These are phyloP conservation scores for Sinocyclocheilus maitianheensis DNA, from an alignment of 2,113 vertebrate genomes.

Conservation along the genomic window DNA sequence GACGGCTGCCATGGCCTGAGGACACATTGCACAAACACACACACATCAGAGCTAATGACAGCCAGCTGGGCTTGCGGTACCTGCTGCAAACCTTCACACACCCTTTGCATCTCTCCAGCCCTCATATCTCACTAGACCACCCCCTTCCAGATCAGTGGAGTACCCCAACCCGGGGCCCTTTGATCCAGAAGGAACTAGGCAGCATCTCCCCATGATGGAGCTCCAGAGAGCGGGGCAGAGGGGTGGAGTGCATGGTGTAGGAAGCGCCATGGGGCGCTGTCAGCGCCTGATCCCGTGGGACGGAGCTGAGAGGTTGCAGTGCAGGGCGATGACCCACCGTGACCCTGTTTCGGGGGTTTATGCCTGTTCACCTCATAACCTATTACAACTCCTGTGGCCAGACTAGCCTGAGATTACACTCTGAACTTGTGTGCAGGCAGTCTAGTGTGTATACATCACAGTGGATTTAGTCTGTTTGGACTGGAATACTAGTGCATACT, in stretches of 20 bases:
- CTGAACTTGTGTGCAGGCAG: slow-evolving; percentile 22
- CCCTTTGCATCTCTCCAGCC: slow-evolving; percentile 73
- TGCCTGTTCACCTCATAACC: slow-evolving; percentile 38
- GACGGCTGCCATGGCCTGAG: slow-evolving; percentile 88
- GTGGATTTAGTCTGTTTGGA: neutral
- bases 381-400: slow-evolving; percentile 17
- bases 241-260: slow-evolving; percentile 55
- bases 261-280: slow-evolving; percentile 74
- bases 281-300: slow-evolving; percentile 67
- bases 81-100: slow-evolving; percentile 79
- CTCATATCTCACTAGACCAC: slow-evolving; percentile 16
- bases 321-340: slow-evolving; percentile 67
- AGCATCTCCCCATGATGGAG: slow-evolving; percentile 66
- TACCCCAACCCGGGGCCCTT: slow-evolving; percentile 82
- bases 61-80: slow-evolving; percentile 75
- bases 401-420: slow-evolving; percentile 35
- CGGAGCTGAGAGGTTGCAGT: slow-evolving; percentile 73
- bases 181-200: slow-evolving; percentile 76
- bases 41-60: slow-evolving; percentile 86
- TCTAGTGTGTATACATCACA: slow-evolving; percentile 12
- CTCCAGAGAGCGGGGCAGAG: slow-evolving; percentile 63
- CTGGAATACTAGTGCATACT: neutral
- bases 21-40: slow-evolving; percentile 55
- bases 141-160: slow-evolving; percentile 57
- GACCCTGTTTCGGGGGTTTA: slow-evolving; percentile 56